These are phyloP conservation scores for Sarcophaga rosellei DNA, from an alignment of 2,888 invertebrate genomes.

Conservation along the genomic window DNA sequence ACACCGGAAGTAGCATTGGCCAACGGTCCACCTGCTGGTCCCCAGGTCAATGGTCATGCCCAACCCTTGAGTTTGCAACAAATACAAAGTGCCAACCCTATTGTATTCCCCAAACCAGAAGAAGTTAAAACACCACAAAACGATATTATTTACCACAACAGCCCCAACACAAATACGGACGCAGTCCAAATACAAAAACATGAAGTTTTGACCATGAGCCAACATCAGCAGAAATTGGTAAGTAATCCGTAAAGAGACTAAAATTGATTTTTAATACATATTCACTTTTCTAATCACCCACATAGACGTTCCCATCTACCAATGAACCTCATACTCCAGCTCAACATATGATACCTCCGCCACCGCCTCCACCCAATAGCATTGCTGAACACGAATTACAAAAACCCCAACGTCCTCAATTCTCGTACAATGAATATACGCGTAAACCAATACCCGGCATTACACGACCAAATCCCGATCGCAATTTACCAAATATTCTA, in stretches of 20 bases:
- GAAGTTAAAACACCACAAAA: slow-evolving; percentile 65
- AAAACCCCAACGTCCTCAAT: slow-evolving; percentile 68
- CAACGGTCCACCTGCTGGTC: slow-evolving; percentile 72
- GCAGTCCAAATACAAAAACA: slow-evolving; percentile 78
- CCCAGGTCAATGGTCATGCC: slow-evolving; percentile 79
- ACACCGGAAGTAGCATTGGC: slow-evolving; percentile 70
- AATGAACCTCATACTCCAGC: slow-evolving; percentile 80
- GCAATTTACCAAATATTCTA: slow-evolving; percentile 85
- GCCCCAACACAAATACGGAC: slow-evolving; percentile 36
- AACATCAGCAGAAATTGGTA: slow-evolving; percentile 78
- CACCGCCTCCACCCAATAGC: slow-evolving; percentile 70
- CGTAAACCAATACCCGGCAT: slow-evolving; percentile 76
- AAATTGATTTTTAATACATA: not conserved
- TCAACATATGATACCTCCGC: slow-evolving; percentile 79
- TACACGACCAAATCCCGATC: slow-evolving; percentile 73
- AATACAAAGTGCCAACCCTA: slow-evolving; percentile 75
- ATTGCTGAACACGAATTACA: slow-evolving; percentile 60
- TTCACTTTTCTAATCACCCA: not conserved
- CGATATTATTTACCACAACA: slow-evolving; percentile 54
- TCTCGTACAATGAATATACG: slow-evolving; percentile 76
- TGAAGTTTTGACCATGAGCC: slow-evolving; percentile 78
- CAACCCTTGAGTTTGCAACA: slow-evolving; percentile 79
- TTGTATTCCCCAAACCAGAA: slow-evolving; percentile 78
- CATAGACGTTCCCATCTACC: slow-evolving; percentile 71
- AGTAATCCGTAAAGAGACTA: slow-evolving; percentile 38